Conservation (phyloP, 2,113 vertebrate species). For the Pongo abelii region DNA sequence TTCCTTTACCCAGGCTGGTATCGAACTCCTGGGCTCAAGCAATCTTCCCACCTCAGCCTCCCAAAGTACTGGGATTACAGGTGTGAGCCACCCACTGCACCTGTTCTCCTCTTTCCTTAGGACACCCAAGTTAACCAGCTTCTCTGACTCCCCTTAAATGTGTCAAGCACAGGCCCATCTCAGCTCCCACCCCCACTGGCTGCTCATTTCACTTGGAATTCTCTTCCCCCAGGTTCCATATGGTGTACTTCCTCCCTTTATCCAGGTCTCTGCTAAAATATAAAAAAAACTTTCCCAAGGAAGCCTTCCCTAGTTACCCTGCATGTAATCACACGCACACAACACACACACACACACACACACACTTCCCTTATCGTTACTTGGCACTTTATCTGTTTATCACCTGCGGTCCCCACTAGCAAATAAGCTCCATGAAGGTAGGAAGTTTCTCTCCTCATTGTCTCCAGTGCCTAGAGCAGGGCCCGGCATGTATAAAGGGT, state of each 20-base stretch:
- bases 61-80: no score
- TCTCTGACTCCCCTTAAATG: not conserved
- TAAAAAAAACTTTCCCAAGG: not conserved
- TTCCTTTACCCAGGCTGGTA: not conserved
- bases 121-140: no score
- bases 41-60: no score
- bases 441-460: not conserved
- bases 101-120: not conserved
- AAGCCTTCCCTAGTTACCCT: not conserved
- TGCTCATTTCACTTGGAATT: not conserved
- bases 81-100: no score
- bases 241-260: not conserved
- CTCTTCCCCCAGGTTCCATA: not conserved
- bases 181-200: not conserved
- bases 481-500: not conserved
- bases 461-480: not conserved
- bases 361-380: not conserved
- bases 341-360: not conserved
- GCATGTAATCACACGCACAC: not conserved
- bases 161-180: not conserved
- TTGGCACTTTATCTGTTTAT: not conserved
- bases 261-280: not conserved
- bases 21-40: no score
- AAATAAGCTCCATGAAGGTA: not conserved
- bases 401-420: not conserved